Evolutionary conservation across 2,113 vertebrate genomes (phyloP).

Genomic region (Prinia subflava): DNA sequence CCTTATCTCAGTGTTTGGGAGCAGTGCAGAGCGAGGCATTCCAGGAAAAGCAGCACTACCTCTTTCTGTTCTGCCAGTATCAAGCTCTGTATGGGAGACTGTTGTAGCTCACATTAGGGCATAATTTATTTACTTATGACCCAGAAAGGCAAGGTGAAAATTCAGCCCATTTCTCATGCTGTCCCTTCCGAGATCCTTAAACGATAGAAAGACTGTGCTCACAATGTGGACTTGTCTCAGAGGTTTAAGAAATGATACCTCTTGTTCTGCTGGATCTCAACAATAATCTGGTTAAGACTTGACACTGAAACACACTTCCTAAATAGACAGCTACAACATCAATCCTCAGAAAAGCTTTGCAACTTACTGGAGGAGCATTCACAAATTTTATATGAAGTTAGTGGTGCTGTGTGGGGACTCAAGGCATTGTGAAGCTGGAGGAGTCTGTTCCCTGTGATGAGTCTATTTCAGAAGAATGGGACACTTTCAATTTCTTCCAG

Average conservation of each 20-base stretch:
- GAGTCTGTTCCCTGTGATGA: neutral
- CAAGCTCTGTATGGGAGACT: neutral
- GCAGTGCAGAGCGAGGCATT: neutral
- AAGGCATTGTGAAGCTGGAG: neutral
- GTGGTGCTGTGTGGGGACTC: neutral
- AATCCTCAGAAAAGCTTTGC: neutral
- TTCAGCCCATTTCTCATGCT: conserved; percentile 4
- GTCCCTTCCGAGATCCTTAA: neutral
- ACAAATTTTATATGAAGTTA: neutral
- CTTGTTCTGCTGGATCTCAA: neutral
- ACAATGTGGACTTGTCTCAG: neutral
- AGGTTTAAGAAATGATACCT: neutral
- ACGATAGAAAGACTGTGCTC: neutral
- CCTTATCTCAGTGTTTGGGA: neutral
- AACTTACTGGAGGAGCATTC: neutral
- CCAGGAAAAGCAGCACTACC: neutral
- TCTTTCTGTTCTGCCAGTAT: neutral
- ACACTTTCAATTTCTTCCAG: neutral
- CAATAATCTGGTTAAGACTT: neutral
- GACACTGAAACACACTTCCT: neutral
- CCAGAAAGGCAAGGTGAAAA: neutral
- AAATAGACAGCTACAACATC: neutral
- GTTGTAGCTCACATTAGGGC: neutral
- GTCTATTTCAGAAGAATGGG: neutral
- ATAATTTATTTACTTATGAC: conserved; percentile 9